Base-by-base conservation (phyloP, 30 jellyfish, hydroid and myxozoan genomes). In the Phacellophora camtschatica region DNA sequence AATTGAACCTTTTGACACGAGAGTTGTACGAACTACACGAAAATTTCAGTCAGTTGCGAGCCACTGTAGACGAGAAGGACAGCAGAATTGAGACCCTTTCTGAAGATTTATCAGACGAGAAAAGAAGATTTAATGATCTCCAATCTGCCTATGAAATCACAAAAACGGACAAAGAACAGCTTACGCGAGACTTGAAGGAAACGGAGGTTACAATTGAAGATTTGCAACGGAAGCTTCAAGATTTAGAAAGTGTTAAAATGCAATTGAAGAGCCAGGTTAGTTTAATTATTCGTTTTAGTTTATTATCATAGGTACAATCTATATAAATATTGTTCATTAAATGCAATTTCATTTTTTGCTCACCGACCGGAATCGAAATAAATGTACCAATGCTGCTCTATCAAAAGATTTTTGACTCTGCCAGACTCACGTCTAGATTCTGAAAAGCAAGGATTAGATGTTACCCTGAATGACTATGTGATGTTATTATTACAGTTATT, bases 51-150 rank as follows among this genome's bases (percentile, higher is more conserved):
- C 73, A 49, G 27, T 74, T 92, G 64, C 97, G 80, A 71, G 90
- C 97, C 6, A 67, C 98, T 5, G 79, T 86, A 12, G 98, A 86
- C 9, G 98, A 92, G 15, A 86, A 87, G 80, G 98, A 92, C 66
- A 53, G 63, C 51, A 56, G 87, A 6, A 92, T 92, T 33, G 97
- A 92, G 62, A 30, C 46, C 35, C 85, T 92, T 29, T 48, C 51
- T 11, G 95, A 92, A 48, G 96, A 86, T 10, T 61, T 92, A 73
- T 42, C 93, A 9, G 97, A 85, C 5, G 96, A 92, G 35, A 71
- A 72, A 13, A 50, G 81, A 24, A 66, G 88, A 54, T 64, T 81
- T 42, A 90, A 92, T 25, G 91, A 92, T 15, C 72, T 92, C 63
- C 97, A 92, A 51, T 86, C 98, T 22, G 83, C 76, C 5, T 71